Evolutionary conservation across 1,140 invertebrate species (phyloP).

Genomic region (Battus philenor): DNA sequence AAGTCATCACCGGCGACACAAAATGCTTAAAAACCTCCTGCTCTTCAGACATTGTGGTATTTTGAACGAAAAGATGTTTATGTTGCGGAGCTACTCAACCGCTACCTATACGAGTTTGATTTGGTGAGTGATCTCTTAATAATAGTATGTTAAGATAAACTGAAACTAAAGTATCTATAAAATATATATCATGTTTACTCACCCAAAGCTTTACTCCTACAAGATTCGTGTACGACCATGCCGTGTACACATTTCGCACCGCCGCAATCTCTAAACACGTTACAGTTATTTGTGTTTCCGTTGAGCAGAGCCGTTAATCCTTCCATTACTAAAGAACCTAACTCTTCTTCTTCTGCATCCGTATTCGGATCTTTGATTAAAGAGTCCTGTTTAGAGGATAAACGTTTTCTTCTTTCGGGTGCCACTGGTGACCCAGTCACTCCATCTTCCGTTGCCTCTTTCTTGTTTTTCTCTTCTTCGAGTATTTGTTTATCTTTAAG

Average conservation of each 20-base stretch:
- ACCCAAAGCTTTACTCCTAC: conserved; percentile 87
- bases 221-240: conserved; percentile 90
- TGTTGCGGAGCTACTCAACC: no score
- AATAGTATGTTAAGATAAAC: no score
- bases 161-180: no score
- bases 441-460: conserved; percentile 29
- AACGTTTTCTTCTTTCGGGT: conserved; percentile 55
- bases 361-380: conserved; percentile 72
- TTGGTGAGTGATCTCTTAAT: no score
- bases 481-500: conserved; percentile 82
- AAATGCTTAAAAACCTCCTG: no score
- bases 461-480: conserved; percentile 53
- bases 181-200: no score
- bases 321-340: conserved; percentile 92
- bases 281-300: conserved; percentile 91
- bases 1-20: no score
- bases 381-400: conserved; percentile 56
- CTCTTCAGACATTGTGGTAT: no score
- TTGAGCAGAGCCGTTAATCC: conserved; percentile 87
- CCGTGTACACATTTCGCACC: conserved; percentile 94
- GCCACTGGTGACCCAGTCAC: conserved; percentile 48
- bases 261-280: conserved; percentile 94
- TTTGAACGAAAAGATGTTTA: no score
- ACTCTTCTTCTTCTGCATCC: conserved; percentile 81
- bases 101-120: no score